Evolutionary conservation across 2,113 vertebrate genomes (phyloP), one percentile per base, ranked within the genome.

Genomic region (Oceanites oceanicus): DNA sequence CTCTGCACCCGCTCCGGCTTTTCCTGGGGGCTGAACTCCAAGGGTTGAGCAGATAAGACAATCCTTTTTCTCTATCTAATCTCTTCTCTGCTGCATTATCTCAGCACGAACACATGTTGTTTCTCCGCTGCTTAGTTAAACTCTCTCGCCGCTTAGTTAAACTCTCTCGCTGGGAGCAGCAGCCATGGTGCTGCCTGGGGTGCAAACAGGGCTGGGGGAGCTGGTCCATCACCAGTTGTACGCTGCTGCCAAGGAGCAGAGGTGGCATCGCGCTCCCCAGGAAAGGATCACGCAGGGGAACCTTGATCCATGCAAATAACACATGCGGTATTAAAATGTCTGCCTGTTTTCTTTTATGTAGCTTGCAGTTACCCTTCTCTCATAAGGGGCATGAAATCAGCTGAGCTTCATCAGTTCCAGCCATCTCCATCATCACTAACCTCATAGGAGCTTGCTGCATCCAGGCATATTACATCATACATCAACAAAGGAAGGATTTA

Each of bases 141-240:
- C 32, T 15, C 34, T 12, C 20, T 8, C 0, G 17, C 44, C 17
- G 8, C 65, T 45, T 66, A 17, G 78, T 13, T 19, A 9, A 36
- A 21, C 32, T 15, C 34, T 12, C 20, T 8, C 0, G 0, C 30
- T 30, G 49, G 52, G 34, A 56, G 38, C 52, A 50, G 76, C 38
- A 25, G 67, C 45, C 22, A 1, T 0, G 2, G 73, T 10, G 29
- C 11, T 40, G 71, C 72, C 56, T 3, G 7, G 10, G 77, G 17
- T 21, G 36, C 47, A 44, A 11, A 8, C 4, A 22, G 53, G n/a
- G 38, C 79, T 38, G 52, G 56, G 52, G 8, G 14, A 50, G 6
- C 40, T 32, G 67, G 9, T 30, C 80, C 32, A 5, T 30, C 29
- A 79, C 4, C 30, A 2, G 0, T 2, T 4, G 11, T 0, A 13